Base-by-base conservation (phyloP, 2,113 vertebrate genomes). In the Ciconia boyciana region DNA sequence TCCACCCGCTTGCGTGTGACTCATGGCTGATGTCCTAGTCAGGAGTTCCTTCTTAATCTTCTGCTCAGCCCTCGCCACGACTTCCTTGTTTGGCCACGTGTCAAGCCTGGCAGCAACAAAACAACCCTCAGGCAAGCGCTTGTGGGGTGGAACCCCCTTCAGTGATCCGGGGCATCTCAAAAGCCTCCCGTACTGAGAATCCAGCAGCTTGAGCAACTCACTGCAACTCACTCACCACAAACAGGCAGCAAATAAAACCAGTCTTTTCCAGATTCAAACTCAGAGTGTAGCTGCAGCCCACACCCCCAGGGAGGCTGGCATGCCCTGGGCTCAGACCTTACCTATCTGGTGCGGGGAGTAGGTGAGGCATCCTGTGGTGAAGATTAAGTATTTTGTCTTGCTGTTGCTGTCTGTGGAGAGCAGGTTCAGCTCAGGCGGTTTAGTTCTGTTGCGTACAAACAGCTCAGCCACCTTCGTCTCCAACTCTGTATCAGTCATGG, bases 341-440 rank as follows among this genome's bases (percentile, higher is more conserved):
- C 99, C 99, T 93, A 99, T 99, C 98, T 99, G 99, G 97, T 99
- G 99, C 0, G 99, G 99, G 3, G 99, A 99, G 97, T 99, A 99
- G 43, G 99, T 99, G 97, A 99, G 99, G 98, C 99, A 99, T 93
- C 99, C 99, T 0, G 99, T 99, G 97, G 99, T 99, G 98, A 99
- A 99, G 97, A 99, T 98, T 85, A 99, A 98, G 87, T 99, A 99
- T 3, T 99, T 99, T 93, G 97, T 99, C 94, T 98, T 98, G 85
- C 98, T 97, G 9, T 71, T 96, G 7, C 96, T 74, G 36, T 97
- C 91, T 0, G 85, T 87, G 46, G 97, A 64, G 9, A 98, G 96
- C 52, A 98, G 92, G 48, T 80, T 92, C 25, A 93, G 83, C 84
- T 99, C 98, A 0, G 98, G 98, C 0, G 98, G 97, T 89, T 98